Evolutionary conservation across 2,113 vertebrate genomes (phyloP).

Genomic region (Aptenodytes forsteri): DNA sequence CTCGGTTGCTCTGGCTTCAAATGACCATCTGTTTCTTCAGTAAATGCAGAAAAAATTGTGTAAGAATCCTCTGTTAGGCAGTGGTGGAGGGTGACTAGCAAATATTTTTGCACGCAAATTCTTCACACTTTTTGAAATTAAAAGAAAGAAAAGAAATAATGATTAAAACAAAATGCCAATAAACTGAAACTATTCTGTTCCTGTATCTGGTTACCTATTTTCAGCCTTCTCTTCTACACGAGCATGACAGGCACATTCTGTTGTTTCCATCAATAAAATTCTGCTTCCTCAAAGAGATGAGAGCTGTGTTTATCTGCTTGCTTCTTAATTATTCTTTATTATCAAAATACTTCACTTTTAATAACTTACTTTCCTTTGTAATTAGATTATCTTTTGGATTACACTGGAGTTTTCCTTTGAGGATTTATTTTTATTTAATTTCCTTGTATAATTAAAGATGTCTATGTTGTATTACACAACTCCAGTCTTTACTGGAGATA

Average conservation of each 20-base stretch:
- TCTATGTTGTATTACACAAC: background rate
- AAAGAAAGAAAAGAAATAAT: background rate
- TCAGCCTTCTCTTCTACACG: background rate
- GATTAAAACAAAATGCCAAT: background rate
- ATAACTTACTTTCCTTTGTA: background rate
- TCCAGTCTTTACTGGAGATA: background rate
- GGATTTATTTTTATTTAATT: slow-evolving; percentile 27
- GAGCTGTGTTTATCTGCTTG: background rate
- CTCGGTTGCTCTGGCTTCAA: background rate
- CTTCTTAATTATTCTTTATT: slow-evolving; percentile 9
- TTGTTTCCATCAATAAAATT: background rate
- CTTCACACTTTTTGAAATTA: background rate
- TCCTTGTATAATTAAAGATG: background rate
- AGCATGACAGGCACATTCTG: background rate
- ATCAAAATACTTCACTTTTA: slow-evolving; percentile 18
- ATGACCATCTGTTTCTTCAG: background rate
- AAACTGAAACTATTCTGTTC: background rate
- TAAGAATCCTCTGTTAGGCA: background rate
- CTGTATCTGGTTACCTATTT: background rate
- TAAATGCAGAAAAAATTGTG: background rate
- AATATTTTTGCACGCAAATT: background rate
- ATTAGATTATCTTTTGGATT: slow-evolving; percentile 11
- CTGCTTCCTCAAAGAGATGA: background rate
- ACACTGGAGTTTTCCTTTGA: background rate
- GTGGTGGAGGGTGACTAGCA: background rate